Base-by-base conservation (phyloP, 2,888 invertebrate species). In the Chorisops tibialis region DNA sequence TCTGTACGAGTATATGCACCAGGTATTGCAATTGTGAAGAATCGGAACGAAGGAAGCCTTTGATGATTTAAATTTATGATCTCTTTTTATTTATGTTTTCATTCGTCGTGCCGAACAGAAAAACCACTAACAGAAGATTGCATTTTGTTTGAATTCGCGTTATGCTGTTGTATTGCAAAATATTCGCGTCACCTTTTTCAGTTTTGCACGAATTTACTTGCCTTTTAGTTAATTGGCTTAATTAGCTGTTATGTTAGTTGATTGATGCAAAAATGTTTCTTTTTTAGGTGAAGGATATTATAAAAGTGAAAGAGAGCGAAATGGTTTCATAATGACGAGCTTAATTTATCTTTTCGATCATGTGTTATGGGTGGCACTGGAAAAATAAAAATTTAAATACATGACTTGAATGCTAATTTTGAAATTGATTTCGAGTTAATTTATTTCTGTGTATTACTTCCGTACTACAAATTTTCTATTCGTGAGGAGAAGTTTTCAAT, bases 21-120 rank as follows among this genome's bases (percentile, higher is more conserved):
- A 7, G 18, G 18, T 11, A 16, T 50, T 39, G 21, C 6, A 18
- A 30, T 35, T n/a, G 30, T 24, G 4, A 18, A 4, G 56, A 45
- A 35, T 19, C 12, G 47, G 35, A 30, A 56, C 12, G 30, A 43
- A 45, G 52, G 48, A 52, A 58, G 59, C 59, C 59, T 47, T 51
- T 62, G 52, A 58, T 62, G 59, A 56, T 62, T 62, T 61, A 52
- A 59, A 59, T 64, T 62, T 58, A 59, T 59, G 59, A 61, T 54
- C 52, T 41, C 58, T 62, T 64, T 59, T 54, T 61, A 43, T 59
- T 59, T 54, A 11, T 9, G 24, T 43, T 24, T 54, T 22, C 21
- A 19, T 12, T 19, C 11, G 12, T 16, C 9, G 21, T 38, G 7
- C n/a, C 11, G n/a, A 7, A 24, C 21, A 49, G 49, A 12, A 19